These are phyloP conservation scores for Probaryconus sp. DNA, from an alignment of 1,140 invertebrate species.

Conservation along the genomic window DNA sequence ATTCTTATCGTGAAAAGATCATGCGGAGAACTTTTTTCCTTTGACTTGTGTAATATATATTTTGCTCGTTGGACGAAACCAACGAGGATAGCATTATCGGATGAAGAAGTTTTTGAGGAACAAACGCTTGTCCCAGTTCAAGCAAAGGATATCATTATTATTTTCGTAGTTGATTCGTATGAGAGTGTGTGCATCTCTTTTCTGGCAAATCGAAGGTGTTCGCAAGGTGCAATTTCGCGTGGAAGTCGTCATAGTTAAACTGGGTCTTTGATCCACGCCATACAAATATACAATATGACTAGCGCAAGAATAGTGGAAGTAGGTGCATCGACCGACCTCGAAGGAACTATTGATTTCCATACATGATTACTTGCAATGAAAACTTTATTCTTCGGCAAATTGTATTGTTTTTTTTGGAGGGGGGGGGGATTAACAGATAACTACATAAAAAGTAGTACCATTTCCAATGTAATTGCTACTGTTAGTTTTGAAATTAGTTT, in stretches of 20 bases:
- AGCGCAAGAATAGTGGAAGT: constrained; percentile 30
- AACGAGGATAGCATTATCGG: constrained; percentile 24
- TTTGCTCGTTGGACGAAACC: too few relatives aligned
- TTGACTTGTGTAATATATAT: too few relatives aligned
- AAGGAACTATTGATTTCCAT: constrained; percentile 54
- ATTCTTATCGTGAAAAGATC: too few relatives aligned
- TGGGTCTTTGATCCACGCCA: constrained; percentile 50
- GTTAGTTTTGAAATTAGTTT: too few relatives aligned
- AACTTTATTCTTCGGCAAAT: constrained; percentile 16
- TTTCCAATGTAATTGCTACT: too few relatives aligned
- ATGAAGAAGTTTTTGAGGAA: constrained; percentile 32
- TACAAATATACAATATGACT: constrained; percentile 9
- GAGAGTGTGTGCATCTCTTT: constrained; percentile 5
- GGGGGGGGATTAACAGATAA: too few relatives aligned
- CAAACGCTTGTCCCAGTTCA: constrained; percentile 30
- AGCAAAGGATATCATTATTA: constrained; percentile 22
- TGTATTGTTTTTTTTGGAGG: constrained; percentile 12
- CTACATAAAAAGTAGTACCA: too few relatives aligned
- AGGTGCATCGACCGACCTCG: constrained; percentile 53
- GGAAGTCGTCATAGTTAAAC: constrained; percentile 30
- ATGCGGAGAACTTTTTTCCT: too few relatives aligned
- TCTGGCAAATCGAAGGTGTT: constrained; percentile 29
- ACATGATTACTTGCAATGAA: constrained; percentile 22
- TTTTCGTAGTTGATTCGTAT: constrained; percentile 30
- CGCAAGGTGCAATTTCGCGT: constrained; percentile 43